Evolutionary conservation across 2,888 invertebrate genomes (phyloP), one percentile per base, ranked within the genome.

Genomic region (Trachelus tabidus): DNA sequence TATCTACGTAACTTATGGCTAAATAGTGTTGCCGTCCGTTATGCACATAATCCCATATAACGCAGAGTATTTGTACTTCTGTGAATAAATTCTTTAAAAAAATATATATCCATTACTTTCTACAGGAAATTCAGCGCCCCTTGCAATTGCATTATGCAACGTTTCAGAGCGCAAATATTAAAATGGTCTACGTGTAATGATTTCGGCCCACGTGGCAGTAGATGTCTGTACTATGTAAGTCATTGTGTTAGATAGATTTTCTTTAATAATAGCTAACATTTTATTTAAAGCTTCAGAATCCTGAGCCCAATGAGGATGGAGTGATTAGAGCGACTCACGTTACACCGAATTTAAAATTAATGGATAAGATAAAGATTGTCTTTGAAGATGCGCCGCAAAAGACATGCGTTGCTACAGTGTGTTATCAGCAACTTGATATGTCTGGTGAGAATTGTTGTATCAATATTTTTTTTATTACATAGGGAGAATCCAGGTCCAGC

Each of bases 401-500:
- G 12, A 85, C 81, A 23, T 87, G 87, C 69, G 15, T 82, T 34
- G 85, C 82, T 37, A 84, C 77, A 76, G 87, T 84, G 69, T 76
- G 82, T 79, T 11, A 56, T n/a, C 15, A 12, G 15, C 31, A 34
- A 30, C 1, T 35, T 37, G n/a, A 37, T 23, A n/a, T 12, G 30
- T 74, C 9, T 76, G 68, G 73, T 35, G 33, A 35, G 15, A 35
- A 31, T 12, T 75, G 23, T 12, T 76, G 3, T 31, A 33, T 12
- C 35, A 35, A 69, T 35, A 23, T 6, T 77, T 77, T 69, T 71
- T 40, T 69, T 12, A 12, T 37, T 56, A 12, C 1, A 34, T 76
- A 88, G 87, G 87, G 81, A n/a, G 82, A 86, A 73, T 89, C 89
- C 3, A 79, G 73, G 23, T 83, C 88, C 12, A 83, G 78, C 4